phyloP scores from a whole-genome alignment of 2,797 vertebrate genomes.

The Epinephelus awoara region DNA sequence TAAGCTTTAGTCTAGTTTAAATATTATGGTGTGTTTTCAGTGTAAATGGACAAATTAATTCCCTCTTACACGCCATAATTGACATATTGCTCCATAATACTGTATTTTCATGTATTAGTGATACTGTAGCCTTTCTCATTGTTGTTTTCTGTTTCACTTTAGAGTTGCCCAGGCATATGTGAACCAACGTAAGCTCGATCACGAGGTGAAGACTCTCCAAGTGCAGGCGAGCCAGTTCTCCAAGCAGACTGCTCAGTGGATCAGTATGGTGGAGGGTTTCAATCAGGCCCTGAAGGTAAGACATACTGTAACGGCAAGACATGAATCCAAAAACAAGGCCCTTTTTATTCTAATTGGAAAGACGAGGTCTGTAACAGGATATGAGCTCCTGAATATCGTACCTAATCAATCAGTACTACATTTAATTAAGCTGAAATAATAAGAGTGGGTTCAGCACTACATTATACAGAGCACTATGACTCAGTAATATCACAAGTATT shows the following conservation, averaged over 20 bases:
- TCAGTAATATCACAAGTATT: not conserved
- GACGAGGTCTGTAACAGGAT: not conserved
- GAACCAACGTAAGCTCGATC: slow-evolving; percentile 96
- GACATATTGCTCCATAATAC: not conserved
- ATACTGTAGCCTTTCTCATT: not conserved
- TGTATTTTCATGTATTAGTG: not conserved
- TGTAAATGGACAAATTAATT: not conserved
- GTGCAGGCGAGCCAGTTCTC: slow-evolving; percentile 95
- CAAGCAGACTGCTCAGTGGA: slow-evolving; percentile 97
- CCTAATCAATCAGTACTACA: not conserved
- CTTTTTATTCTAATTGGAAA: not conserved
- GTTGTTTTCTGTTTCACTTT: slow-evolving; percentile 16
- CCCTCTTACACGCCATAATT: not conserved
- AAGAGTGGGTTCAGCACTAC: not conserved
- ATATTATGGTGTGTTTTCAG: not conserved
- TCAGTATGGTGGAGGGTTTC: slow-evolving; percentile 97
- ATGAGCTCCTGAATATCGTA: not conserved
- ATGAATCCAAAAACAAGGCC: not conserved
- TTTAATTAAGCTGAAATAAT: not conserved
- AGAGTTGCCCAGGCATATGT: slow-evolving; percentile 96
- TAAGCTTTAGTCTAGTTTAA: slow-evolving; percentile 17
- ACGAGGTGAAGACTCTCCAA: slow-evolving; percentile 96
- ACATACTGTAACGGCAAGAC: not conserved
- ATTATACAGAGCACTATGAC: not conserved
- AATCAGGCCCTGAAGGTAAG: slow-evolving; percentile 96